Conservation (phyloP, 2,113 vertebrate species). For the Ptychochromis oligacanthus region DNA sequence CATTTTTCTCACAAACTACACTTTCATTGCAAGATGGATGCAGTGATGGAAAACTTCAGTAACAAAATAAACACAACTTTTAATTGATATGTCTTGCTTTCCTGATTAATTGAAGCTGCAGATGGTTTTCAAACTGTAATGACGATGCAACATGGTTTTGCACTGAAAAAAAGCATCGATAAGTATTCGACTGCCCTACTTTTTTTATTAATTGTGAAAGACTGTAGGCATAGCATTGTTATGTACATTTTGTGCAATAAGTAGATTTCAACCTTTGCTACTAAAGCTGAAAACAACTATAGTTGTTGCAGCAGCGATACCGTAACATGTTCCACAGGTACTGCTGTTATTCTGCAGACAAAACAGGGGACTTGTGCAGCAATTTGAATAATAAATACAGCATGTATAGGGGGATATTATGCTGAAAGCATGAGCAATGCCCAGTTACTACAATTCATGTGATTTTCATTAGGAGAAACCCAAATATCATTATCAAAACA, state of each 20-base stretch:
- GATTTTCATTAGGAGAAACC: conserved; percentile 54
- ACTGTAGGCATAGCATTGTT: neutral
- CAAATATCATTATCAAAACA: conserved; percentile 65
- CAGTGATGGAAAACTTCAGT: neutral
- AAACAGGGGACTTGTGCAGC: conserved; percentile 26
- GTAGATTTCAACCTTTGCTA: neutral
- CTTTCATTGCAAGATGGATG: neutral
- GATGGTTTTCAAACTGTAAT: neutral
- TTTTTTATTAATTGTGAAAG: conserved; percentile 1
- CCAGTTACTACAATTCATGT: conserved; percentile 24
- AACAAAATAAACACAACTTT: neutral
- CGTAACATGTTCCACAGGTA: conserved; percentile 13
- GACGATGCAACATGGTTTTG: conserved; percentile 34
- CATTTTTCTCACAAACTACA: neutral
- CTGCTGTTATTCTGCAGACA: conserved; percentile 50
- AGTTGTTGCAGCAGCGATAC: neutral
- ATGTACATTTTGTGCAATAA: fast-evolving
- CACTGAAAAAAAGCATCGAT: neutral
- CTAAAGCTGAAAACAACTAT: conserved; percentile 20
- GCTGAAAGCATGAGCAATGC: conserved; percentile 47
- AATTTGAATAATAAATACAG: conserved; percentile 50
- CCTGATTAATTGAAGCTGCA: neutral
- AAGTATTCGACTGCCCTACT: neutral
- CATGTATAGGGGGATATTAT: conserved; percentile 22
- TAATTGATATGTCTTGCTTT: neutral